Conservation (phyloP, 2,888 invertebrate genomes). For the Cylloceria caligata region DNA sequence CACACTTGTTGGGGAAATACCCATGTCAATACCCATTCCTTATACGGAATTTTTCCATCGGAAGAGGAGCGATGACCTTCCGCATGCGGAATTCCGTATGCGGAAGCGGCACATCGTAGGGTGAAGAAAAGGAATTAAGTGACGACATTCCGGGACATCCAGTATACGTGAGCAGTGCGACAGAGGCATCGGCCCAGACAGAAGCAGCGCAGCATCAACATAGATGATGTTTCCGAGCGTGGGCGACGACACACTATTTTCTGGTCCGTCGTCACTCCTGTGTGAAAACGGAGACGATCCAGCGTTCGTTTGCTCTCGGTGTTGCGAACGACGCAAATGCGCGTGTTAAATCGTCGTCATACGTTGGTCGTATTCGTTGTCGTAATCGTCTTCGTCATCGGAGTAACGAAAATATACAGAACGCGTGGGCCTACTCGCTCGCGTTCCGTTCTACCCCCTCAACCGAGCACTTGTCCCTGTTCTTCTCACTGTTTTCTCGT, state of each 20-base stretch:
- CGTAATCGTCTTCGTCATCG: constrained; percentile 32
- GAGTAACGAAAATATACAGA: constrained; percentile 60
- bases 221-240: constrained; percentile 54
- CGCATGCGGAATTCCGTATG: constrained; percentile 44
- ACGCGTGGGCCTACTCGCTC: constrained; percentile 44
- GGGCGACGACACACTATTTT: constrained; percentile 68
- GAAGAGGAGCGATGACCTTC: constrained; percentile 48
- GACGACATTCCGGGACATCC: constrained; percentile 49
- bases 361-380: neutral
- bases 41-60: constrained; percentile 42
- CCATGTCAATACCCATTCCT: neutral
- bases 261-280: constrained; percentile 67
- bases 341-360: constrained; percentile 18
- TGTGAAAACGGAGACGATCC: constrained; percentile 45
- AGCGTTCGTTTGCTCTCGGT: constrained; percentile 9
- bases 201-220: constrained; percentile 31
- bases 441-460: constrained; percentile 9
- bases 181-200: constrained; percentile 22
- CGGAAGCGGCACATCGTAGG: constrained; percentile 33
- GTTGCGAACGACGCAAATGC: constrained; percentile 6
- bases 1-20: neutral
- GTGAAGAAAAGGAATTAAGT: constrained; percentile 39
- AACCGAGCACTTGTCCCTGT: neutral
- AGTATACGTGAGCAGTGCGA: constrained; percentile 1
- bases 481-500: constrained; percentile 21